Conservation (phyloP, 2,113 vertebrate genomes). For the Myotis davidii region DNA sequence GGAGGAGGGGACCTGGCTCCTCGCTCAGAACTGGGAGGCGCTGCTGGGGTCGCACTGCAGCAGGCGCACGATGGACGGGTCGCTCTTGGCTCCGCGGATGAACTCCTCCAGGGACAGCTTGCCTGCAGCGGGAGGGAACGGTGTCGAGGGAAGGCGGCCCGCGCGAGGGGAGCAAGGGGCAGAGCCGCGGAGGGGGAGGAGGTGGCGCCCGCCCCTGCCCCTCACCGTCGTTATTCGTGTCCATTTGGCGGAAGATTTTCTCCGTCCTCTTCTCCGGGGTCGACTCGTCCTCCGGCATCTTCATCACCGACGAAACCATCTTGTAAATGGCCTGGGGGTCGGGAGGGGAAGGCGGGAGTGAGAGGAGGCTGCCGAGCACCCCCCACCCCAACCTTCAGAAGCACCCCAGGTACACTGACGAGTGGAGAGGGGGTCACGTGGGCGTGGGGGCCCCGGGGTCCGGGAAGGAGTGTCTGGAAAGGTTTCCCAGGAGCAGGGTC, state of each 20-base stretch:
- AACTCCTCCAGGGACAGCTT: constrained; percentile 98
- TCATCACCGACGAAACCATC: constrained; percentile 99
- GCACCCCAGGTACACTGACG: not conserved
- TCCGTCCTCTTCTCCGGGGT: constrained; percentile 99
- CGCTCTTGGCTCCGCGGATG: constrained; percentile 98
- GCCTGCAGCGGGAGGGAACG: constrained; percentile 83
- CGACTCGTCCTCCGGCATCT: constrained; percentile 99
- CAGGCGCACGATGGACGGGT: constrained; percentile 98
- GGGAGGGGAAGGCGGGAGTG: not conserved
- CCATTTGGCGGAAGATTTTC: constrained; percentile 99
- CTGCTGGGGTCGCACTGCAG: constrained; percentile 99
- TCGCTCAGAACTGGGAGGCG: constrained; percentile 92
- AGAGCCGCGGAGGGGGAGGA: rapidly evolving
- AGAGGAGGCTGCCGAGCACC: not conserved
- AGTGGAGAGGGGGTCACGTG: not conserved
- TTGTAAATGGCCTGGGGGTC: constrained; percentile 96
- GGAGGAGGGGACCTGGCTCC: constrained; percentile 46
- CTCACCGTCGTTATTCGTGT: constrained; percentile 98
- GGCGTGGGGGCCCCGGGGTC: too few relatives aligned
- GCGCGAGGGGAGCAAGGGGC: rapidly evolving
- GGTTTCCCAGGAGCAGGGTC: not conserved
- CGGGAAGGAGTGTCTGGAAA: not conserved
- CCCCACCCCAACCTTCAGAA: not conserved
- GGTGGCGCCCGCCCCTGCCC: not conserved
- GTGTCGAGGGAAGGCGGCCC: not conserved